Evolutionary conservation across 2,797 vertebrate species (phyloP).

Genomic region (Gadopsis marmoratus): DNA sequence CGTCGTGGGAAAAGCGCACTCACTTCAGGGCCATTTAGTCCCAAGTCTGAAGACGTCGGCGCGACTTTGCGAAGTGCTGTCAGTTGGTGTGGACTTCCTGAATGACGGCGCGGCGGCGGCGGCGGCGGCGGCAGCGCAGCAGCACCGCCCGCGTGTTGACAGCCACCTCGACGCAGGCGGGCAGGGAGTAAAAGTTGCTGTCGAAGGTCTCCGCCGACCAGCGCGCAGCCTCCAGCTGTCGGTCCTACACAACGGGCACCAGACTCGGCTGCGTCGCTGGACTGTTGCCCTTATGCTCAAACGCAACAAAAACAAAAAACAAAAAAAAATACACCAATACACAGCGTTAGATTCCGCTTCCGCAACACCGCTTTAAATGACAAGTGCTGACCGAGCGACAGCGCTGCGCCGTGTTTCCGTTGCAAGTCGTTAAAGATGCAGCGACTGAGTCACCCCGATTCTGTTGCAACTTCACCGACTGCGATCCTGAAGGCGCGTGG

Average conservation of each 20-base stretch:
- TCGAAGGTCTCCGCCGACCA: no score
- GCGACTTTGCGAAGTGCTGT: constrained; percentile 80
- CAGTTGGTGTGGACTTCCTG: constrained; percentile 84
- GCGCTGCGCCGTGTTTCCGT: constrained; percentile 34
- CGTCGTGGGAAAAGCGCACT: neutral
- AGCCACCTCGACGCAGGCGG: constrained; percentile 16
- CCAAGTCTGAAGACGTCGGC: constrained; percentile 59
- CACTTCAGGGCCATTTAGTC: constrained; percentile 60
- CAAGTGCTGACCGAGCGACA: neutral
- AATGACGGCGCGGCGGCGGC: constrained; percentile 72
- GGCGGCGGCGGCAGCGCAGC: no score
- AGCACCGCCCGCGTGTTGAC: constrained; percentile 56
- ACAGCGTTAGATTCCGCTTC: accelerated
- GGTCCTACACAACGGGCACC: no score
- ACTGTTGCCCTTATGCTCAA: no score
- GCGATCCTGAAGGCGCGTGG: neutral
- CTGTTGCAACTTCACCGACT: constrained; percentile 54
- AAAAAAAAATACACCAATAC: no score
- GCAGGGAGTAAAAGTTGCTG: no score
- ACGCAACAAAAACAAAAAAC: no score
- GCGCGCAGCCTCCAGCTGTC: no score
- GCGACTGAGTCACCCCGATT: constrained; percentile 64
- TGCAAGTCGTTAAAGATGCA: constrained; percentile 65
- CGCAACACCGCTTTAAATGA: neutral
- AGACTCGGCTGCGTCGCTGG: no score